These are phyloP conservation scores for Cranoglanis bouderius DNA, from an alignment of 2,113 vertebrate genomes.

Conservation along the genomic window DNA sequence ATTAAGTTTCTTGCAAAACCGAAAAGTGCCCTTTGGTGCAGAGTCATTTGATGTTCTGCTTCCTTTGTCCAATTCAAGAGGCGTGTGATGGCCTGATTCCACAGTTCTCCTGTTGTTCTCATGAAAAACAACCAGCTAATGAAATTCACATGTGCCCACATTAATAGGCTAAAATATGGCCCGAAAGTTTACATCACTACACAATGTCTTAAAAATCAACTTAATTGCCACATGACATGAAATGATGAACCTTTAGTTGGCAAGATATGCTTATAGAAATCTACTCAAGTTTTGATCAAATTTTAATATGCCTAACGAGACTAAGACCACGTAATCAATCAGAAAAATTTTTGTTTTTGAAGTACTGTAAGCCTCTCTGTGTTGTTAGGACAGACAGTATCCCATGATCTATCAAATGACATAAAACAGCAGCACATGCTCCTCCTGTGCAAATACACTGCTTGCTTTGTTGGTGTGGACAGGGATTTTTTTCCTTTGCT, in stretches of 20 bases:
- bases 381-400: slow-evolving; percentile 30
- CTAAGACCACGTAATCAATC: neutral
- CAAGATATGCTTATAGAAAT: neutral
- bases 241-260: neutral
- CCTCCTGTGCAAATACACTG: slow-evolving; percentile 51
- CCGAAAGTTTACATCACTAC: neutral
- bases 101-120: slow-evolving; percentile 30
- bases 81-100: slow-evolving; percentile 29
- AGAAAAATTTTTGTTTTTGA: slow-evolving; percentile 11
- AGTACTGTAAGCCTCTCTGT: neutral
- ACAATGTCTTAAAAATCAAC: slow-evolving; percentile 2
- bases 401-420: slow-evolving; percentile 56
- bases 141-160: slow-evolving; percentile 30
- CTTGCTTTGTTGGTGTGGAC: slow-evolving; percentile 52
- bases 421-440: slow-evolving; percentile 47
- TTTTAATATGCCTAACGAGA: no score
- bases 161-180: slow-evolving; percentile 10
- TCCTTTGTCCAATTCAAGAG: slow-evolving; percentile 21
- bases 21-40: slow-evolving; percentile 11
- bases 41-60: neutral
- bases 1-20: neutral
- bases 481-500: slow-evolving; percentile 43
- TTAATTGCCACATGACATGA: neutral
- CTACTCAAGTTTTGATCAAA: neutral
- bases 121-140: slow-evolving; percentile 43